phyloP scores from a whole-genome alignment of 92 coral and sea anemone species.

The Paramuricea clavata region DNA sequence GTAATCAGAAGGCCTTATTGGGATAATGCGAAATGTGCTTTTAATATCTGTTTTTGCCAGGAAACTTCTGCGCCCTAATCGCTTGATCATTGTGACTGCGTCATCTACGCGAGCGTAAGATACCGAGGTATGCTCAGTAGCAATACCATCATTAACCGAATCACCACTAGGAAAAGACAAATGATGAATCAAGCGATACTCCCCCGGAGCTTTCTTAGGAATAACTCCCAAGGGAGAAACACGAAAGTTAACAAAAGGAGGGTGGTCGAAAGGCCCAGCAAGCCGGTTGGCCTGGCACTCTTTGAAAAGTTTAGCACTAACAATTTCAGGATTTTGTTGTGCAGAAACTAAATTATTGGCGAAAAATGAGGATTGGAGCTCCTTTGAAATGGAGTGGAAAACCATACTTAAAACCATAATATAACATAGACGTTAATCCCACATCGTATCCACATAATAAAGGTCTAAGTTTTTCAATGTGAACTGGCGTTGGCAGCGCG shows the following conservation, averaged over 20 bases:
- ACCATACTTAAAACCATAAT: conserved; percentile 46
- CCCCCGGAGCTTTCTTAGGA: conserved; percentile 60
- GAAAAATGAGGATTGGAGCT: conserved; percentile 19
- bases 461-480: background rate
- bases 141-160: conserved; percentile 68
- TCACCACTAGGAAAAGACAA: conserved; percentile 59
- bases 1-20: conserved; percentile 71
- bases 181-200: conserved; percentile 61
- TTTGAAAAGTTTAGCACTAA: conserved; percentile 53
- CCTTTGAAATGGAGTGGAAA: conserved; percentile 42
- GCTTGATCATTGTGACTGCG: conserved; percentile 57
- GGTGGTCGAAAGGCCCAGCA: conserved; percentile 39
- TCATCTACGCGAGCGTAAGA: conserved; percentile 52
- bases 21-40: conserved; percentile 78
- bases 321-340: conserved; percentile 52
- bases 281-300: conserved; percentile 19
- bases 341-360: conserved; percentile 58
- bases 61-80: conserved; percentile 57
- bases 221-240: conserved; percentile 46
- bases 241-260: conserved; percentile 47
- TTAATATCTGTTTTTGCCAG: conserved; percentile 75
- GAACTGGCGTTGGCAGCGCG: background rate
- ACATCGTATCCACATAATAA: background rate
- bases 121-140: conserved; percentile 55
- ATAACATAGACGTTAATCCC: conserved; percentile 3